phyloP scores from a whole-genome alignment of 2,888 invertebrate genomes.

The Acrobasis consociella region DNA sequence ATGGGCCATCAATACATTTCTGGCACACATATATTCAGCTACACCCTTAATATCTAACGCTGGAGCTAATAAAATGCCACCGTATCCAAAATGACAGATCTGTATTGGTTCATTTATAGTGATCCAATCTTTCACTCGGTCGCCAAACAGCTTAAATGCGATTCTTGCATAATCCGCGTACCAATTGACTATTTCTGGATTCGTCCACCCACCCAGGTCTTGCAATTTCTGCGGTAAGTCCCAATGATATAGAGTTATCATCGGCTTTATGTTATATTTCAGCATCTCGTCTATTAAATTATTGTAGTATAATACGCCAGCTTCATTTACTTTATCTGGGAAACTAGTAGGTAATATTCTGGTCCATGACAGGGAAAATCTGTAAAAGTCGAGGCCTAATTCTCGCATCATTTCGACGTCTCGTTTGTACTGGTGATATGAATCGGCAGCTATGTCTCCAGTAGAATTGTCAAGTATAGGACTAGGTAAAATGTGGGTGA shows the following conservation, averaged over 20 bases:
- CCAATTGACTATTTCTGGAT: constrained; percentile 59
- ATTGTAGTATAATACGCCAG: constrained; percentile 84
- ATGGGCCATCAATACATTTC: constrained; percentile 78
- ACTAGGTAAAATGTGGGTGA: constrained; percentile 62
- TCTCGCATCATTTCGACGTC: constrained; percentile 62
- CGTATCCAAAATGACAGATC: constrained; percentile 63
- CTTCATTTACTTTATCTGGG: constrained; percentile 69
- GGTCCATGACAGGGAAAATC: constrained; percentile 83
- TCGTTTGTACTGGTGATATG: constrained; percentile 80
- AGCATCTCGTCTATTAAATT: constrained; percentile 82
- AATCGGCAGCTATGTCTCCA: constrained; percentile 81
- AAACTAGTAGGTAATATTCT: constrained; percentile 82
- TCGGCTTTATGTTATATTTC: constrained; percentile 81
- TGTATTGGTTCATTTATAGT: constrained; percentile 79
- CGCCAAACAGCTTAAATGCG: constrained; percentile 64
- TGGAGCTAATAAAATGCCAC: constrained; percentile 44
- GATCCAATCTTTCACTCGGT: constrained; percentile 75
- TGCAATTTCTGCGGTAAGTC: constrained; percentile 73
- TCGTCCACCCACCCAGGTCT: constrained; percentile 74
- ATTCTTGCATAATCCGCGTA: constrained; percentile 67
- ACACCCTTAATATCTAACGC: constrained; percentile 54
- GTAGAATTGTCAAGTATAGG: constrained; percentile 73
- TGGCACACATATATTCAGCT: constrained; percentile 70
- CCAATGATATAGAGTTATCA: constrained; percentile 78
- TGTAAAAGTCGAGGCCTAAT: constrained; percentile 65